Base-by-base conservation (phyloP, 2,888 invertebrate species). In the Hyalella azteca region DNA sequence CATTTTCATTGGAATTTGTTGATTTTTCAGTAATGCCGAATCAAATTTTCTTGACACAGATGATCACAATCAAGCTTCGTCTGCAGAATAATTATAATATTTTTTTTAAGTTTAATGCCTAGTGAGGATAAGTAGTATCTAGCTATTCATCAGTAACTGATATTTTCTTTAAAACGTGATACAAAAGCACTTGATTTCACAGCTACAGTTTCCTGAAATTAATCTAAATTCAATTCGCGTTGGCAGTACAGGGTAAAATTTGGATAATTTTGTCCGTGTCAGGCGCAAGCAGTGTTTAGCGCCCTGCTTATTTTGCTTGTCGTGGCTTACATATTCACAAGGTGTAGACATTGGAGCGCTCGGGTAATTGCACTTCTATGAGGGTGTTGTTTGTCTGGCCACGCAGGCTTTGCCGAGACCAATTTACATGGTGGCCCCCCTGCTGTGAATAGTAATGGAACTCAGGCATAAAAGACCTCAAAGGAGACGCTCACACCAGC, bases 291-390 rank as follows among this genome's bases (percentile, higher is more conserved):
- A 36, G 32, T 36, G 66, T 66, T 66, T 66, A 39, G 66, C 36
- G 4, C 19, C 29, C 39, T 5, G 36, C 66, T 66, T 66, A 66
- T 66, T 66, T 66, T 66, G 66, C 66, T 66, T 36, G 36, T 66
- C 66, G 66, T 66, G 66, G 66, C 66, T 66, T 66, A 66, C 66
- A 66, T 66, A 66, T 66, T 66, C 66, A 66, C 66, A 66, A 66
- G 66, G 66, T 66, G 66, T 66, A 66, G 36, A 66, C 66, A 66
- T 66, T 66, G 66, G 66, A 19, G 66, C 66, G 66, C 36, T 19
- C 36, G 66, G 66, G 66, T 66, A 66, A 66, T 66, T 66, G 66
- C 66, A 66, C 66, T 66, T 66, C 66, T 66, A 66, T 66, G 66
- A 66, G 66, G 66, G 66, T 36, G 66, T 36, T 66, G 66, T 66